Conservation (phyloP, 1,140 invertebrate species). For the Geopemphigus sp. region DNA sequence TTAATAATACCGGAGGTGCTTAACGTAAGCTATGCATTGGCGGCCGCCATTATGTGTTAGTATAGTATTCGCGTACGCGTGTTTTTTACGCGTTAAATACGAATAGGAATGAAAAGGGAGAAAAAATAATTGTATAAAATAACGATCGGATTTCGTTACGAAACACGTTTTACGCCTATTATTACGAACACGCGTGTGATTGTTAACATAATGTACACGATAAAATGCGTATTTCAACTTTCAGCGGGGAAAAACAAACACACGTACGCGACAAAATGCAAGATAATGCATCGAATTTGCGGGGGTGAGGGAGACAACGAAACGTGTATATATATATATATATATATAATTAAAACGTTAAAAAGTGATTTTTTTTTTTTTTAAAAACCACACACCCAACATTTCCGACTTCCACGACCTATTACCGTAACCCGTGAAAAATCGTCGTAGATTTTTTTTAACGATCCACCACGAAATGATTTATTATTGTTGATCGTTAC, state of each 20-base stretch:
- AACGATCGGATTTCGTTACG: conserved; percentile 4
- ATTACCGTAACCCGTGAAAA: conserved; percentile 14
- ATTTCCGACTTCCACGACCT: not conserved
- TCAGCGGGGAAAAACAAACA: not conserved
- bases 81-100: not conserved
- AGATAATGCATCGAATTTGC: too few species aligned
- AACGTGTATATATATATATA: too few species aligned
- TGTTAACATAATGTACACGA: conserved; percentile 9
- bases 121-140: conserved; percentile 28
- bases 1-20: too few species aligned
- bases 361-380: conserved; percentile 16
- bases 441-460: not conserved
- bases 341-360: not conserved
- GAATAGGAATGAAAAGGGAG: not conserved
- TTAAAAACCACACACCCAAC: not conserved
- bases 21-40: not conserved
- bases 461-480: not conserved
- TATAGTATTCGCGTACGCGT: too few species aligned
- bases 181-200: not conserved
- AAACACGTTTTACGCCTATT: not conserved
- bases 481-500: conserved; percentile 1
- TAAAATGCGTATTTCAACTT: conserved; percentile 1
- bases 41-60: not conserved
- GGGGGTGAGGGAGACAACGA: too few species aligned
- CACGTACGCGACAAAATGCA: too few species aligned